Conservation (phyloP, 2,888 invertebrate genomes). For the Eupithecia pulchellata region DNA sequence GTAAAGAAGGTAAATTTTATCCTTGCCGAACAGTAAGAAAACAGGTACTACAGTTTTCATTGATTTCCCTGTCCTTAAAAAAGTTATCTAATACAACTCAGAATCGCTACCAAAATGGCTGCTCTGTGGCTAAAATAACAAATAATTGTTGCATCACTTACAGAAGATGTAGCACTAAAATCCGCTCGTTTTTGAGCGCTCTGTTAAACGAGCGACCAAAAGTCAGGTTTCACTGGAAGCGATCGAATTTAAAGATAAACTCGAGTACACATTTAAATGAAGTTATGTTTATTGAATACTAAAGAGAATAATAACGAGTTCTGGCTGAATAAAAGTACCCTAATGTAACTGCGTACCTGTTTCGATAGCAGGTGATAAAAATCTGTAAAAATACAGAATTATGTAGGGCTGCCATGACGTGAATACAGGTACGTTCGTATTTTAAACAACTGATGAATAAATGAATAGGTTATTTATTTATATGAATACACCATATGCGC, state of each 20-base stretch:
- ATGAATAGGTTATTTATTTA: not conserved
- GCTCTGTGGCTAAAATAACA: too few species aligned
- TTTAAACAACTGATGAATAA: not conserved
- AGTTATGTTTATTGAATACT: not conserved
- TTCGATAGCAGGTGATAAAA: not conserved
- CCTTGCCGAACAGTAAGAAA: too few species aligned
- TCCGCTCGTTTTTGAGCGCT: constrained; percentile 34
- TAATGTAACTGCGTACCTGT: not conserved
- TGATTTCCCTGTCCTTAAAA: too few species aligned
- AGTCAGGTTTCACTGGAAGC: constrained; percentile 41
- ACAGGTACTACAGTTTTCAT: too few species aligned
- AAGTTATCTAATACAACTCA: too few species aligned
- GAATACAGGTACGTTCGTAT: not conserved
- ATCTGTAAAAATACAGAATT: not conserved
- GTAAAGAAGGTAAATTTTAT: too few species aligned
- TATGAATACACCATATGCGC: not conserved
- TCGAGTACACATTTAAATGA: constrained; percentile 5
- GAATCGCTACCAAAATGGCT: too few species aligned
- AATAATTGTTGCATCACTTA: not conserved
- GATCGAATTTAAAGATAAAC: constrained; percentile 26
- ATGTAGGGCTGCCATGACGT: not conserved
- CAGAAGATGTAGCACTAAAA: constrained; percentile 8
- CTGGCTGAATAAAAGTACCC: not conserved
- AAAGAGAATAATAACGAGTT: not conserved
- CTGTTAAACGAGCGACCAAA: constrained; percentile 32